Conservation (phyloP, 2,113 vertebrate species). For the Pomatostomus ruficeps region DNA sequence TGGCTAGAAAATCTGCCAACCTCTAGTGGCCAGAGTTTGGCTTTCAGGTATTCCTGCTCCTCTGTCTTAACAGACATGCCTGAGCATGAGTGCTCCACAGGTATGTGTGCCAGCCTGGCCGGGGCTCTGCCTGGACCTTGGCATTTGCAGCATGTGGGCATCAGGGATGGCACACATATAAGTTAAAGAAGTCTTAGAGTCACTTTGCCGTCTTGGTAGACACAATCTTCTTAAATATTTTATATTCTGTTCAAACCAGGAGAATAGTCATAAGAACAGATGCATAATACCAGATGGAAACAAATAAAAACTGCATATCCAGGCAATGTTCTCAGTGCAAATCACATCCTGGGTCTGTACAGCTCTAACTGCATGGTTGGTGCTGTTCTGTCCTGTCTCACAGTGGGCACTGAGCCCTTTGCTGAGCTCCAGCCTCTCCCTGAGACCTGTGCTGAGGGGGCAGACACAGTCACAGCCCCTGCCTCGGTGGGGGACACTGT, state of each 20-base stretch:
- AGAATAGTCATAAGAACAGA: background rate
- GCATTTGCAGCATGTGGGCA: background rate
- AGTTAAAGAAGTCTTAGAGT: background rate
- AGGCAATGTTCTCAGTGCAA: background rate
- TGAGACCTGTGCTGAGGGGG: background rate
- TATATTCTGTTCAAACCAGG: background rate
- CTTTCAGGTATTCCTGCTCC: background rate
- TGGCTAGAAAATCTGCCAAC: background rate
- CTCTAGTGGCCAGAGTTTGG: background rate
- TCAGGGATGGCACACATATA: background rate
- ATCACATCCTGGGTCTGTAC: background rate
- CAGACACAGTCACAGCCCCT: fast-evolving
- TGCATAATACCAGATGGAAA: background rate
- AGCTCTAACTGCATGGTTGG: fast-evolving
- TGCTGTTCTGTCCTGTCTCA: background rate
- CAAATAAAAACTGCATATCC: background rate
- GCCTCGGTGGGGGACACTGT: no score
- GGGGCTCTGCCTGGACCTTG: background rate
- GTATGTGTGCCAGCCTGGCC: background rate
- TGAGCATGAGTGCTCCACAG: background rate
- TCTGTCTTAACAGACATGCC: background rate
- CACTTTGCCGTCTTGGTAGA: background rate
- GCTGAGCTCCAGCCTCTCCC: background rate
- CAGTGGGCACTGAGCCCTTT: background rate
- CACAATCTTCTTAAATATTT: background rate